Conservation (phyloP, 2,113 vertebrate species). For the Cheirogaleus medius region DNA sequence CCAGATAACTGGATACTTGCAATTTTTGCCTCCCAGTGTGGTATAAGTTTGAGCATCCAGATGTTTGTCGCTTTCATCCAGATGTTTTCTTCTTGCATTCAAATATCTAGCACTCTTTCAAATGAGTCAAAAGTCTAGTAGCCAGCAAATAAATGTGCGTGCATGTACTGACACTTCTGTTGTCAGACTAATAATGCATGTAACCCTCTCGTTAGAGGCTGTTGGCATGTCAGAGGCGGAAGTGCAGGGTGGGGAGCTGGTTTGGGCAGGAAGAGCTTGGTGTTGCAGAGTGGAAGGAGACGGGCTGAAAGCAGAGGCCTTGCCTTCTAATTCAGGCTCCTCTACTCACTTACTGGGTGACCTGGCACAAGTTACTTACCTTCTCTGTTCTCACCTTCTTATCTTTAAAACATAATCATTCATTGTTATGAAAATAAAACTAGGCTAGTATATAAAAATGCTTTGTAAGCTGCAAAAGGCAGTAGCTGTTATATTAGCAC, state of each 20-base stretch:
- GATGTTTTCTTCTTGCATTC: slow-evolving; percentile 34
- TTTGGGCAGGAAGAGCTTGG: not conserved
- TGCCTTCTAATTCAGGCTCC: not conserved
- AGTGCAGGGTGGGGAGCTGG: too few species aligned
- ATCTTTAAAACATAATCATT: slow-evolving; percentile 6
- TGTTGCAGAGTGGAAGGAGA: fast-evolving
- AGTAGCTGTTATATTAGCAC: not conserved
- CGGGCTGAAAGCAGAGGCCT: not conserved
- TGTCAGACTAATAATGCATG: not conserved
- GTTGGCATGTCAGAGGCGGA: not conserved
- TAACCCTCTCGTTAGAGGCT: not conserved
- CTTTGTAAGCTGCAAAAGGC: not conserved
- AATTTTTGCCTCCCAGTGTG: not conserved
- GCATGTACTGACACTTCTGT: not conserved
- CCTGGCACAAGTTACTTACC: not conserved
- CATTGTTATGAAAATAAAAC: not conserved
- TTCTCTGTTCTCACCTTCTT: not conserved
- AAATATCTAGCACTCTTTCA: slow-evolving; percentile 40
- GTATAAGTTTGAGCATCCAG: slow-evolving; percentile 4
- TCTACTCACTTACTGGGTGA: not conserved
- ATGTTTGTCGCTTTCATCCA: slow-evolving; percentile 35
- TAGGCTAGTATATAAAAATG: not conserved
- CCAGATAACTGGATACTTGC: not conserved
- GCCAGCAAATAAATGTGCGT: not conserved
- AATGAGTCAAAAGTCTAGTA: not conserved